These are phyloP conservation scores for Glyptemys insculpta DNA, from an alignment of 2,797 vertebrate genomes.

Conservation along the genomic window DNA sequence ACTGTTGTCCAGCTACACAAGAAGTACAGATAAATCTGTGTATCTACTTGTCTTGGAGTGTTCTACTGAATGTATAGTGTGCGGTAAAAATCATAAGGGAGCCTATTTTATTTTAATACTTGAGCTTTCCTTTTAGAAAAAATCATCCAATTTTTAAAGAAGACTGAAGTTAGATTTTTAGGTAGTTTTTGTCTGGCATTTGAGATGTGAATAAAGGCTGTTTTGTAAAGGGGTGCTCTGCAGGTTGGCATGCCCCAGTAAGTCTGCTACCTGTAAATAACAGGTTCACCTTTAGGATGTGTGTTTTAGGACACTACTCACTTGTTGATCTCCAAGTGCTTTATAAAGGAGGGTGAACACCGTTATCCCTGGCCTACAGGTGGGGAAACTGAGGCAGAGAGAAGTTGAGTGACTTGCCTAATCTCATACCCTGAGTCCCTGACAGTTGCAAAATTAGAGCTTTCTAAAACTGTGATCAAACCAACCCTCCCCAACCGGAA, in stretches of 20 bases:
- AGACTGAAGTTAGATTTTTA: conserved; percentile 63
- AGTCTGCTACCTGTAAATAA: conserved; percentile 7
- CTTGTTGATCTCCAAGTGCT: not conserved
- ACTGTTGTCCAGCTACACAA: not conserved
- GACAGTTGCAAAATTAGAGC: conserved; percentile 2
- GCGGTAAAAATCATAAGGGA: not conserved
- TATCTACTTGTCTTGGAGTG: not conserved
- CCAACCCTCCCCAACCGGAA: not conserved
- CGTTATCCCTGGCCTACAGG: not conserved
- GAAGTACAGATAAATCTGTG: not conserved
- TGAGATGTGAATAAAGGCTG: conserved; percentile 59
- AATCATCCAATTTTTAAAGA: conserved; percentile 54
- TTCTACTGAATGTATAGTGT: not conserved
- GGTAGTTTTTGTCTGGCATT: conserved; percentile 70
- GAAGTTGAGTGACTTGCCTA: not conserved
- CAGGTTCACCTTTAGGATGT: not conserved
- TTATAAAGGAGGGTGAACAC: not conserved
- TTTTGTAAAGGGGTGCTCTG: conserved; percentile 31
- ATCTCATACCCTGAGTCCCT: not conserved
- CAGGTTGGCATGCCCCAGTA: conserved; percentile 9
- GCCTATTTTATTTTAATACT: conserved; percentile 9
- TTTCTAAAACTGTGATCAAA: not conserved
- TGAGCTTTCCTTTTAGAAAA: conserved; percentile 54
- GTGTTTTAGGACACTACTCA: not conserved
- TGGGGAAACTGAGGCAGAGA: not conserved